Percentiles rank a stretch among this genome's conserved stretches.
These are phyloP conservation scores for Teleogryllus oceanicus DNA, from an alignment of 2,888 invertebrate species.

Conservation along the genomic window DNA sequence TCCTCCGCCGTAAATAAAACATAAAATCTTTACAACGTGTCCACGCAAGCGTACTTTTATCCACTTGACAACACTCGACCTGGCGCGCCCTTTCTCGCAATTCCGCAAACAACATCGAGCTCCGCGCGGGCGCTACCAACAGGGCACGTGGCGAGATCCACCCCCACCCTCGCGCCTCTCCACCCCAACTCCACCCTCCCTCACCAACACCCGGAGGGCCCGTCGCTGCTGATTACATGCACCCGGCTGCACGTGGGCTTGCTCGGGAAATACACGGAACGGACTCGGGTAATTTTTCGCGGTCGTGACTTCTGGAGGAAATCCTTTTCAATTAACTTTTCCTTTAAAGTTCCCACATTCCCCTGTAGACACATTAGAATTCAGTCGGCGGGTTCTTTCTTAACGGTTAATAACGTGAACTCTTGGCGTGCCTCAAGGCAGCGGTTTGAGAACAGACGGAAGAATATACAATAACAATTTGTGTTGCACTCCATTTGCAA, in stretches of 20 bases:
- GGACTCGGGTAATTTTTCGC: neutral
- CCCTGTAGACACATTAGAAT: neutral
- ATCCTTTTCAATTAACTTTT: constrained; percentile 10
- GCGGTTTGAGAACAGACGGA: neutral
- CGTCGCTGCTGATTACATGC: neutral
- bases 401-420: constrained; percentile 18
- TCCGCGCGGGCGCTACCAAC: too few relatives aligned
- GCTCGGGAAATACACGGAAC: neutral
- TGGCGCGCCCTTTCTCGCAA: too few relatives aligned
- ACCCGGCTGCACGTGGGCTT: neutral
- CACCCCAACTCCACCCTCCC: neutral
- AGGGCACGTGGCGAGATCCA: too few relatives aligned
- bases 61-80: too few relatives aligned
- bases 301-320: constrained; percentile 6
- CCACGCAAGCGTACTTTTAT: too few relatives aligned
- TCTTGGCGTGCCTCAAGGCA: neutral
- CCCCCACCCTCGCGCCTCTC: too few relatives aligned
- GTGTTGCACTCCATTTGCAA: too few relatives aligned
- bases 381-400: neutral
- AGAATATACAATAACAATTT: too few relatives aligned
- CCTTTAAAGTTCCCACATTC: neutral
- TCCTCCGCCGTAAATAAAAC: too few relatives aligned
- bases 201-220: neutral
- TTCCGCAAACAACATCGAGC: too few relatives aligned
- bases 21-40: too few relatives aligned